Conservation (phyloP, 1,140 invertebrate genomes). For the Dolichoris vasculosae region DNA sequence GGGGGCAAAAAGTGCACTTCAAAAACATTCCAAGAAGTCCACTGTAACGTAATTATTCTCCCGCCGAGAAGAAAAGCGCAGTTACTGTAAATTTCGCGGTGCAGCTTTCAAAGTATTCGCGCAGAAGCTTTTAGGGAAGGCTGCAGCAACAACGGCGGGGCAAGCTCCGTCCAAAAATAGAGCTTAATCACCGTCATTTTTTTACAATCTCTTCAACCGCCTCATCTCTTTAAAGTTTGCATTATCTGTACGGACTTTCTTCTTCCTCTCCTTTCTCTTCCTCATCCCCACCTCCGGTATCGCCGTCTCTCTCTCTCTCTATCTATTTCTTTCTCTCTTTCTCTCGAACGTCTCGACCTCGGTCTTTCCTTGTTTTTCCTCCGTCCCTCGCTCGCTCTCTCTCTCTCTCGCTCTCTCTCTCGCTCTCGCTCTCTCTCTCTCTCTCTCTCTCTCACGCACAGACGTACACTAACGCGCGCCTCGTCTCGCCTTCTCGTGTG, state of each 20-base stretch:
- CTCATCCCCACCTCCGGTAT: background rate
- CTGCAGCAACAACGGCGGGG: background rate
- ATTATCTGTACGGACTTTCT: slow-evolving; percentile 19
- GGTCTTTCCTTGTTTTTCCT: background rate
- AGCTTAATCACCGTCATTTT: slow-evolving; percentile 39
- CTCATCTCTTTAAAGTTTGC: slow-evolving; percentile 26
- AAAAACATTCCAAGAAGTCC: slow-evolving; percentile 9
- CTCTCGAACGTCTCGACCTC: background rate
- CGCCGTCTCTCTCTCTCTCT: background rate
- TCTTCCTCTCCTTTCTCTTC: background rate
- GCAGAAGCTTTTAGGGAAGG: slow-evolving; percentile 10
- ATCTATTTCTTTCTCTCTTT: background rate
- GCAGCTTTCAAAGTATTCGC: background rate
- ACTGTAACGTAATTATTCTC: background rate
- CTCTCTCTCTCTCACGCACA: background rate
- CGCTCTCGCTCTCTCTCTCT: background rate
- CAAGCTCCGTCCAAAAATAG: slow-evolving; percentile 40
- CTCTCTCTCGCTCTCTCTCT: background rate
- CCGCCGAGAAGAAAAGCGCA: background rate
- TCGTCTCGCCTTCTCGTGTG: background rate
- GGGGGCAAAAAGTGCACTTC: background rate
- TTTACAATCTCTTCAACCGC: slow-evolving; percentile 1
- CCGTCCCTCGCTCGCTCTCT: background rate
- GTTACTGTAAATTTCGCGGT: background rate
- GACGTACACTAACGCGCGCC: background rate